Base-by-base conservation (phyloP, 2,888 invertebrate species). In the Ophion ventricosus region DNA sequence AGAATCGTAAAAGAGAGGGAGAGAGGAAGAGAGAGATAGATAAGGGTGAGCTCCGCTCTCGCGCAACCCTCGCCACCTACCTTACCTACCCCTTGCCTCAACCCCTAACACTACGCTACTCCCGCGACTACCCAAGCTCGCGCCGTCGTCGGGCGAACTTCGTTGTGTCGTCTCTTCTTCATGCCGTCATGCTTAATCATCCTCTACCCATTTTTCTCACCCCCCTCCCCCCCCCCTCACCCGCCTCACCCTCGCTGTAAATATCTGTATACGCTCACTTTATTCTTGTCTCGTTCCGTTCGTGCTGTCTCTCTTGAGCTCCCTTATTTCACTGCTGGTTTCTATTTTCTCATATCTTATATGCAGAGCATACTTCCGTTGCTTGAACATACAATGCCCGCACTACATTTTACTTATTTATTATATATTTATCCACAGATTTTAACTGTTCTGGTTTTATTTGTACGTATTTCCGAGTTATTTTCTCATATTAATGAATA, bases 101-200 rank as follows among this genome's bases (percentile, higher is more conserved):
- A 20, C 73, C 49, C 26, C 63, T 66, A 23, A n/a, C 17, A 35
- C 69, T 35, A 35, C 35, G 20, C 20, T 23, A 25, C 17, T 56
- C 35, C 2, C 35, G 35, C 67, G 23, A 72, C 67, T 43, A 43
- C 43, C 75, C 72, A 76, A 64, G 77, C 70, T 73, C 57, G 57
- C 74, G 26, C 73, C 76, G 78, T 80, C 70, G 76, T 79, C 75
- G 72, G 72, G 84, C 67, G 79, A 84, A 84, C 84, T 84, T 80
- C 72, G 84, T 79, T 84, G 79, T 67, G 82, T 56, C 56, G 35
- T 67, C 77, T 85, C 69, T 69, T 73, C 54, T 59, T 63, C 67
- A 43, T 57, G 54, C 80, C 67, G 23, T 35, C 57, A 72, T 72
- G 59, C 73, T 80, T 80, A 80, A 73, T 66, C 73, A 64, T 80